Conservation (phyloP, 1,140 invertebrate genomes). For the Ceratosolen fusciceps region DNA sequence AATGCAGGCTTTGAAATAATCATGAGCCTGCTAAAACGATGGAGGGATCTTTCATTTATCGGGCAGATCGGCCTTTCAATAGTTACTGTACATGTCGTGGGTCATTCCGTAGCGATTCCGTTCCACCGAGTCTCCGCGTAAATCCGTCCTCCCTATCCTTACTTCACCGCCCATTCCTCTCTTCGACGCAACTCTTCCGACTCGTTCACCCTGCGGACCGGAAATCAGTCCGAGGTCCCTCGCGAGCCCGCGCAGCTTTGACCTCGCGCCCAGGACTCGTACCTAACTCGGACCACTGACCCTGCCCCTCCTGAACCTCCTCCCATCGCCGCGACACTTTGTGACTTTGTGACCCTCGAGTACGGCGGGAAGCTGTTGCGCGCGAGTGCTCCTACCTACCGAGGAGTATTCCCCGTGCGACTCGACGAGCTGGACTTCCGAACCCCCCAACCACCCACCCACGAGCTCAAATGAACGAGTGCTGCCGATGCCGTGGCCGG, state of each 20-base stretch:
- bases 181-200: too few relatives aligned
- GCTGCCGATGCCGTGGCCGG: not conserved
- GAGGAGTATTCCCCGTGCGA: slow-evolving; percentile 26
- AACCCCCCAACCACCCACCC: too few relatives aligned
- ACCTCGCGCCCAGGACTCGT: not conserved
- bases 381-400: not conserved
- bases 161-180: not conserved
- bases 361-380: not conserved
- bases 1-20: slow-evolving; percentile 42
- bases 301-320: too few relatives aligned
- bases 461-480: too few relatives aligned
- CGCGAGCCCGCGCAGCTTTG: not conserved
- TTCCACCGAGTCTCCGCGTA: slow-evolving; percentile 42
- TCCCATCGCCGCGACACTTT: too few relatives aligned
- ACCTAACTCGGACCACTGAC: not conserved
- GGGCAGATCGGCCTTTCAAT: not conserved
- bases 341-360: too few relatives aligned
- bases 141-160: slow-evolving; percentile 22
- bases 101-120: slow-evolving; percentile 51
- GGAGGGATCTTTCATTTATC: slow-evolving; percentile 39
- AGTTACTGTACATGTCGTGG: slow-evolving; percentile 45
- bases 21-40: slow-evolving; percentile 38
- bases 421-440: slow-evolving; percentile 31
- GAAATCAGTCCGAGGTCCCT: slow-evolving; percentile 34
- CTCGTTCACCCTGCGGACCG: not conserved